Conservation (phyloP, 2,888 invertebrate genomes). For the Heliconius erato region DNA sequence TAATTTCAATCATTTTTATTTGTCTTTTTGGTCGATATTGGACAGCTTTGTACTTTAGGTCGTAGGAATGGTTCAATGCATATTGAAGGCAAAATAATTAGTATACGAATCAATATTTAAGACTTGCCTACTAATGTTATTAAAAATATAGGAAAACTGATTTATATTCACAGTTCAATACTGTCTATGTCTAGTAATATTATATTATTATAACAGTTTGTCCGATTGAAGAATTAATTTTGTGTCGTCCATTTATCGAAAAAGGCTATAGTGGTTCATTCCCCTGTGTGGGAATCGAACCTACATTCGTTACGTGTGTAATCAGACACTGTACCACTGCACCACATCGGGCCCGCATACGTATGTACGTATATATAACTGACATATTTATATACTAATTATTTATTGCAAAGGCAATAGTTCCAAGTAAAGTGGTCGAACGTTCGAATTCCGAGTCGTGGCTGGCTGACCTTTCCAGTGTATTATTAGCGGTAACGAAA, state of each 20-base stretch:
- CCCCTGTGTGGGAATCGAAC: no score
- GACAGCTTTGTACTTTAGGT: background rate
- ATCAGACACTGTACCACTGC: no score
- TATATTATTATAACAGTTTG: no score
- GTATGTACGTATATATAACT: background rate
- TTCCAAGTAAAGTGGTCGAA: conserved; percentile 47
- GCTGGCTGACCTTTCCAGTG: conserved; percentile 55
- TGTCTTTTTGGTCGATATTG: background rate
- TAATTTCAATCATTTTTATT: conserved; percentile 42
- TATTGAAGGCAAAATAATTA: background rate
- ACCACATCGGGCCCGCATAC: background rate
- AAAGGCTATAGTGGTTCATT: no score
- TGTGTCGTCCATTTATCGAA: no score
- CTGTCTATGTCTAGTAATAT: no score
- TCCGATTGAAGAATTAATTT: no score
- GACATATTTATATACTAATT: conserved; percentile 23
- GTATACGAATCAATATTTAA: no score
- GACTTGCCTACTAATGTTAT: no score
- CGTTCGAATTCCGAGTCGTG: conserved; percentile 49
- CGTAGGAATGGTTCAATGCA: background rate
- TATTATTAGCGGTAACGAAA: conserved; percentile 56
- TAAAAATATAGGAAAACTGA: no score
- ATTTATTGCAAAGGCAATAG: conserved; percentile 35
- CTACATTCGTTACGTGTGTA: no score
- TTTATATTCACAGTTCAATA: no score